A percentile compares a stretch with the other conserved stretches of the same genome.
Conservation (phyloP, 2,113 vertebrate species). For the Aspiorhynchus laticeps region DNA sequence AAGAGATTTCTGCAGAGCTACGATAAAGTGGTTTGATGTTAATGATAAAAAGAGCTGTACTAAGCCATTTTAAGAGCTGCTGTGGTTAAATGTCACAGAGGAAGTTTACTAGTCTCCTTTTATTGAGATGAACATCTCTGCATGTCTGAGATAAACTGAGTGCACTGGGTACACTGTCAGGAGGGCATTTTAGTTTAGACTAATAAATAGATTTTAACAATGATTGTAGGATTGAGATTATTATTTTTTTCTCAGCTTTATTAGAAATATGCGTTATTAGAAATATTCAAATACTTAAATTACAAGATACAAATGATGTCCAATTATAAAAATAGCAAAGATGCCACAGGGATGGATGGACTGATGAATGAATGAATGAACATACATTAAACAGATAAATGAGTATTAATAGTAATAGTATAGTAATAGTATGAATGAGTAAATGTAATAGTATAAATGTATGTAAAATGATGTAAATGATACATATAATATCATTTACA, state of each 20-base stretch:
- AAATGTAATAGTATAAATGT: too few relatives aligned
- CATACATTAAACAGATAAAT: too few relatives aligned
- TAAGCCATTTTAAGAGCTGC: neutral
- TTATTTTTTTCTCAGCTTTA: neutral
- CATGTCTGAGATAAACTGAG: neutral
- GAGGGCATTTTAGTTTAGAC: neutral
- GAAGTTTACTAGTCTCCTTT: conserved; percentile 14
- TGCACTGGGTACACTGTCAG: neutral
- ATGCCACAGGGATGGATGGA: neutral
- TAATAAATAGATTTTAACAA: neutral
- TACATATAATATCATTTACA: too few relatives aligned
- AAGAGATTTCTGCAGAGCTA: neutral
- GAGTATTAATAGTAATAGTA: too few relatives aligned
- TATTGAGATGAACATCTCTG: neutral
- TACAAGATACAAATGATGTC: neutral
- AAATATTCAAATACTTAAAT: neutral
- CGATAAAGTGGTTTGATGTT: conserved; percentile 18
- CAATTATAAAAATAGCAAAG: neutral
- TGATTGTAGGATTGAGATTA: neutral
- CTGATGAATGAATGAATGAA: too few relatives aligned
- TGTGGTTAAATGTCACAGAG: conserved; percentile 24
- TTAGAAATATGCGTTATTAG: neutral
- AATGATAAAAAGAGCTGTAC: conserved; percentile 1
- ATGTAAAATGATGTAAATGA: too few relatives aligned
- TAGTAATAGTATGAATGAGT: too few relatives aligned